These are phyloP conservation scores for Tetranychus truncatus DNA, from an alignment of 2,888 invertebrate species.

Conservation along the genomic window DNA sequence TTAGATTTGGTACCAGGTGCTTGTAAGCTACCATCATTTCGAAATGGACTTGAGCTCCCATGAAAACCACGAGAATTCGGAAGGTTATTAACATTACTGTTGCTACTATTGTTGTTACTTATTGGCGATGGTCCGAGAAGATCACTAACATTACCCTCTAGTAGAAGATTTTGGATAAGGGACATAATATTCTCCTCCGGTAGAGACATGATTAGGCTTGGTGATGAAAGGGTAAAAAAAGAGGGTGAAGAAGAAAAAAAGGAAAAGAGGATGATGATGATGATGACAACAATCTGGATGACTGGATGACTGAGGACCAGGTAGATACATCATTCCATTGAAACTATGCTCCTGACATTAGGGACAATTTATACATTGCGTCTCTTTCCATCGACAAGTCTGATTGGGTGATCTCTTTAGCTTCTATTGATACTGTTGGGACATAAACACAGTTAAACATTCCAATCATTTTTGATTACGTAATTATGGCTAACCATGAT, in stretches of 20 bases:
- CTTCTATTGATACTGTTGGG: neutral
- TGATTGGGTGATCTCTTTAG: neutral
- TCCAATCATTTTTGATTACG: neutral
- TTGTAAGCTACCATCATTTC: neutral
- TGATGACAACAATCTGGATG: neutral
- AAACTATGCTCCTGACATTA: neutral
- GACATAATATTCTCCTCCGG: constrained; percentile 12
- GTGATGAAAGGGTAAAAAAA: neutral
- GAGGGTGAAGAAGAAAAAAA: neutral
- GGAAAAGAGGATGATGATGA: neutral
- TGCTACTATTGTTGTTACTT: neutral
- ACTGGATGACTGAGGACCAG: neutral
- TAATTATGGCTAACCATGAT: too few species aligned
- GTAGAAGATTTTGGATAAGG: constrained; percentile 6
- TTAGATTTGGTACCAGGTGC: neutral
- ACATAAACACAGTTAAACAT: neutral
- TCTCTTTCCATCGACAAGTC: neutral
- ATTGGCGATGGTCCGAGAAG: neutral
- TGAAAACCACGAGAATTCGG: neutral
- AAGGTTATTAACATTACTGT: neutral
- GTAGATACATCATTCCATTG: neutral
- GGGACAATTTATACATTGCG: constrained; percentile 1
- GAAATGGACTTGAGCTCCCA: neutral
- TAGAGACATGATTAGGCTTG: neutral
- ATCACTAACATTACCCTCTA: neutral